phyloP scores from a whole-genome alignment of 2,113 vertebrate species.

The Pardalotus punctatus region DNA sequence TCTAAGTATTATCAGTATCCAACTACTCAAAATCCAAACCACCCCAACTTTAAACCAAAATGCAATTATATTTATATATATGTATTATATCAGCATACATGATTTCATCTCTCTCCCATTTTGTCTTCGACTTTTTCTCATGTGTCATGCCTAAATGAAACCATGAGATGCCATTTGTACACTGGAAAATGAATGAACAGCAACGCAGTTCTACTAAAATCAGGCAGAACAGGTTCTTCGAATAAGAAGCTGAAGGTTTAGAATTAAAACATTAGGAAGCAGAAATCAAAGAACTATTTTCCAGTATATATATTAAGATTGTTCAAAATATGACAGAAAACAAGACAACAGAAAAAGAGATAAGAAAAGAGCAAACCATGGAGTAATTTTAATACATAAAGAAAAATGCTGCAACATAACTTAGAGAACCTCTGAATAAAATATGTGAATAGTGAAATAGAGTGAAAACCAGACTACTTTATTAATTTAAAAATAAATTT shows the following conservation, averaged over 20 bases:
- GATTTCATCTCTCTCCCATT: background rate
- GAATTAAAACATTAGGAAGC: background rate
- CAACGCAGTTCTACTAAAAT: background rate
- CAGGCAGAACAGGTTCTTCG: background rate
- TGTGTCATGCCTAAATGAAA: background rate
- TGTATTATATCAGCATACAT: background rate
- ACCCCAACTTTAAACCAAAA: background rate
- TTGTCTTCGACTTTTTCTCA: background rate
- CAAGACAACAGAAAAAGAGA: background rate
- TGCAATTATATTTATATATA: background rate
- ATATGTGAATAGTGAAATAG: background rate
- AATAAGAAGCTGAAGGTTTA: background rate
- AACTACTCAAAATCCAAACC: background rate
- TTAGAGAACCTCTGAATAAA: background rate
- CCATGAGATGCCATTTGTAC: background rate
- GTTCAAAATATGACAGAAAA: background rate
- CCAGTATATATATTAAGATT: background rate
- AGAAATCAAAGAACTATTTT: background rate
- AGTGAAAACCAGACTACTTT: background rate
- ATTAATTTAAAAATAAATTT: constrained; percentile 6
- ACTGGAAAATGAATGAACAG: background rate
- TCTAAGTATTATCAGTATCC: background rate
- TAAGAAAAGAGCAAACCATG: background rate
- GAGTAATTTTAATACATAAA: background rate
- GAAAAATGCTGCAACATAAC: background rate